Evolutionary conservation across 2,113 vertebrate species (phyloP), one percentile per base, ranked within the genome.

Genomic region (Thryonomys swinderianus): DNA sequence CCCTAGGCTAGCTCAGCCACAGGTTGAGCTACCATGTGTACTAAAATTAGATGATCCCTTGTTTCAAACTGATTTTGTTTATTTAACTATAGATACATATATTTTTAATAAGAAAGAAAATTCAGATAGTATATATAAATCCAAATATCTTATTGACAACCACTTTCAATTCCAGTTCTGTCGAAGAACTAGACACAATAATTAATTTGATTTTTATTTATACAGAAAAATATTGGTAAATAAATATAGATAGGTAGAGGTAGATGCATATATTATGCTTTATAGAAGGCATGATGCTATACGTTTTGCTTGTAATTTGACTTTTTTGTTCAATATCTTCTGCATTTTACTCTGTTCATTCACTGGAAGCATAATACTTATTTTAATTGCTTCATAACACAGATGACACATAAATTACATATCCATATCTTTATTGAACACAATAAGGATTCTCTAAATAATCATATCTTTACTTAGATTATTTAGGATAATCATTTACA

Each of bases 61-160:
- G 64, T 79, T 95, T 83, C 82, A 92, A 95, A 78, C 51, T 95
- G 73, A 69, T 87, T 93, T 64, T 76, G 37, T 73, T 57, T 61
- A 83, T 86, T 69, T 83, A 74, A 83, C 94, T 67, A 93, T 42
- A 74, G 0, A 95, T 55, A 55, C 90, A 82, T 45, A 81, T 78
- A 13, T 64, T 30, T 5, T 20, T 83, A 45, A 59, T 74, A 17
- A 53, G 76, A 93, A 76, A 8, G 2, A 76, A 92, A 73, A 55
- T 45, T 90, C 7, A 93, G 21, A 79, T 92, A 59, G 67, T 42
- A n/a, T 34, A 59, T 57, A 53, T 55, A 59, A 71, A 67, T 10
- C 48, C 78, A 82, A 88, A 62, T 85, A 84, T 40, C 37, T 7
- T 0, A 69, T 93, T 89, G 21, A 94, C 21, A 93, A n/a, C 1